These are phyloP conservation scores for Glaucidium brasilianum DNA, from an alignment of 2,113 vertebrate species.

Conservation along the genomic window DNA sequence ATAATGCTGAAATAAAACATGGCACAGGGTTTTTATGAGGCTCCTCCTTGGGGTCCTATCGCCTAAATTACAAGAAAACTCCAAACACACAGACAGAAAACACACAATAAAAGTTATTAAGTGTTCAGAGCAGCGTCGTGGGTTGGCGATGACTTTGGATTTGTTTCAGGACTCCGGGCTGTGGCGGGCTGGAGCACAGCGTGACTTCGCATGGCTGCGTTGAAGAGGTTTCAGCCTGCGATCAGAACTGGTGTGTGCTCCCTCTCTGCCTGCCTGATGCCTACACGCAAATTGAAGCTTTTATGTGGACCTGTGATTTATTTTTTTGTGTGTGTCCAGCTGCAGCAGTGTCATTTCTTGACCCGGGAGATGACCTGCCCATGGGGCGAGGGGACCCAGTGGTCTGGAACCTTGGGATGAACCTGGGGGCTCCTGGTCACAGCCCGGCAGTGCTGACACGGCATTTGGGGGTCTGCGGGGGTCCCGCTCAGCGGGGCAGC, in stretches of 20 bases:
- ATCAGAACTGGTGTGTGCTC: neutral
- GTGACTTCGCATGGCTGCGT: neutral
- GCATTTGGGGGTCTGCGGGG: neutral
- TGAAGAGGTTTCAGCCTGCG: neutral
- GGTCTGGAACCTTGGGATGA: neutral
- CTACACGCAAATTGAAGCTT: neutral
- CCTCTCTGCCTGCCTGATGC: neutral
- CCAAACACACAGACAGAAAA: neutral
- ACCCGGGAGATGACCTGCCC: neutral
- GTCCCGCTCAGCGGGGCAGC: neutral
- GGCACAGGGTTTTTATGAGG: neutral
- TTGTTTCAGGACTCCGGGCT: neutral
- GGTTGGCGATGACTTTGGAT: neutral
- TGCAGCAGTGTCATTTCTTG: neutral
- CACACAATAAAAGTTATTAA: neutral
- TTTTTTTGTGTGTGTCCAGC: neutral
- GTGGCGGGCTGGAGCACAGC: neutral
- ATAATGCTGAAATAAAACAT: neutral
- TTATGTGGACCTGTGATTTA: accelerated
- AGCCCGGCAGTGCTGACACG: neutral
- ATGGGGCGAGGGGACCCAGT: accelerated
- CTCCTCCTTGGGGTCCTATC: neutral
- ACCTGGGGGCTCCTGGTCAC: neutral
- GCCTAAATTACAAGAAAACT: neutral
- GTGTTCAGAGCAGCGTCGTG: neutral